phyloP scores from a whole-genome alignment of 2,888 invertebrate genomes.

The Rhaphigaster nebulosa region DNA sequence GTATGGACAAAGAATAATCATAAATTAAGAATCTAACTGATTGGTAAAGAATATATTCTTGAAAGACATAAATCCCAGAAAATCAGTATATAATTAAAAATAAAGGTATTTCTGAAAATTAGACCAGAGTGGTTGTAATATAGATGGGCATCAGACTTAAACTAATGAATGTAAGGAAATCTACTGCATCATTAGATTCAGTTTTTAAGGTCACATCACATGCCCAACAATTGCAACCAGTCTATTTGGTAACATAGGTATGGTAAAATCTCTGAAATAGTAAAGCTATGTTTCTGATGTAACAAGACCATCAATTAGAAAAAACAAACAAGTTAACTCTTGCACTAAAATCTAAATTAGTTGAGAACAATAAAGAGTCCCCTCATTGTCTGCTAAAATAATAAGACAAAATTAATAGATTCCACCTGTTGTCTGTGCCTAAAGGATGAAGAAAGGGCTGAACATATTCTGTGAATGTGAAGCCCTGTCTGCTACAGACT shows the following conservation, averaged over 20 bases:
- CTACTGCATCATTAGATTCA: background rate
- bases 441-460: too few relatives aligned
- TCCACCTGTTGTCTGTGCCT: too few relatives aligned
- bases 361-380: too few relatives aligned
- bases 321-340: too few relatives aligned
- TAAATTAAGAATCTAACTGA: background rate
- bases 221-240: background rate
- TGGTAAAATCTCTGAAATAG: background rate
- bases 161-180: conserved; percentile 44
- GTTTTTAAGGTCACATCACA: background rate
- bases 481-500: too few relatives aligned
- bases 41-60: too few relatives aligned
- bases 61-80: background rate
- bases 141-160: conserved; percentile 24
- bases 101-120: background rate
- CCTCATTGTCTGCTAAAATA: too few relatives aligned
- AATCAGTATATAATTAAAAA: background rate
- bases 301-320: background rate
- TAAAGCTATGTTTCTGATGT: background rate
- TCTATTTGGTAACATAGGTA: background rate
- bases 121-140: background rate
- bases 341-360: too few relatives aligned
- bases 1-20: background rate
- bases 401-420: too few relatives aligned
- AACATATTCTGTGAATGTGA: too few relatives aligned